These are phyloP conservation scores for Meghimatium bilineatum DNA, from an alignment of 2,888 invertebrate species.

Conservation along the genomic window DNA sequence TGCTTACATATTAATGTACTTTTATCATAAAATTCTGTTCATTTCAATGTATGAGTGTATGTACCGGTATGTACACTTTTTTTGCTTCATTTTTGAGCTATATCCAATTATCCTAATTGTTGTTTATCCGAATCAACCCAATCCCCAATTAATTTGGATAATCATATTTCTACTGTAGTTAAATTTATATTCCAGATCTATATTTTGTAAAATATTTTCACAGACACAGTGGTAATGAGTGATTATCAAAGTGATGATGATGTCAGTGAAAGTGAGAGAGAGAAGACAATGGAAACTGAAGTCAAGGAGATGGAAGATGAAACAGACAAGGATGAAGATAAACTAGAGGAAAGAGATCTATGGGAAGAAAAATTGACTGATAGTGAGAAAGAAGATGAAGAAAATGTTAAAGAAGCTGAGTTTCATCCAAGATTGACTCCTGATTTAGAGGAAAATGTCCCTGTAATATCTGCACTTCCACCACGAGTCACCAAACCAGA, in stretches of 20 bases:
- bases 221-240: conserved; percentile 43
- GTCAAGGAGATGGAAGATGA: conserved; percentile 39
- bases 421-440: neutral
- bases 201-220: neutral
- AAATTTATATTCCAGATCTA: neutral
- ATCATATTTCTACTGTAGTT: too few relatives aligned
- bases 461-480: conserved; percentile 73
- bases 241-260: conserved; percentile 25
- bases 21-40: too few relatives aligned
- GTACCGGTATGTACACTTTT: too few relatives aligned
- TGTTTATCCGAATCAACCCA: too few relatives aligned
- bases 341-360: conserved; percentile 21
- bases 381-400: conserved; percentile 36
- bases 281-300: conserved; percentile 24
- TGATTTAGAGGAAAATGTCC: conserved; percentile 60
- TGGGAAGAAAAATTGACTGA: conserved; percentile 17
- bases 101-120: too few relatives aligned
- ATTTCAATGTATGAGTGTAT: too few relatives aligned
- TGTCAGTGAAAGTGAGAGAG: conserved; percentile 8
- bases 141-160: too few relatives aligned
- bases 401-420: conserved; percentile 49
- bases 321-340: conserved; percentile 37
- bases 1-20: too few relatives aligned
- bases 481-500: conserved; percentile 74
- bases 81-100: too few relatives aligned